Evolutionary conservation across 2,888 invertebrate species (phyloP), one percentile per base, ranked within the genome.

Genomic region (Apocheima hispidaria): DNA sequence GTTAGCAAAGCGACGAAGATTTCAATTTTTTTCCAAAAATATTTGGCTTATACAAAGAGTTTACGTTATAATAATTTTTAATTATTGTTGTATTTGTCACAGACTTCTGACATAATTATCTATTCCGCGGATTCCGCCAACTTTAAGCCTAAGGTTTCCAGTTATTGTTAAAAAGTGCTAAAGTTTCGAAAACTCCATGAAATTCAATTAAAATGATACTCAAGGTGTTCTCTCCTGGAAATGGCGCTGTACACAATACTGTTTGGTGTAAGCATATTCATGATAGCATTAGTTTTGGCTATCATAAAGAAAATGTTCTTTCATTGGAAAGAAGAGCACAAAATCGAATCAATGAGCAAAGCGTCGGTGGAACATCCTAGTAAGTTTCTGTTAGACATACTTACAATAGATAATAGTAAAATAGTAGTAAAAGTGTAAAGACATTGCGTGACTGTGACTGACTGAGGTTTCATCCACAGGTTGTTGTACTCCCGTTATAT

Each of bases 161-260:
- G 26, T 26, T 26, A 26, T 2, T 26, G 4, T 26, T n/a, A n/a
- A n/a, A n/a, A n/a, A 26, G 2, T 33, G 20, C 6, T 14, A 5
- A 23, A 50, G 54, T 49, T 51, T 5, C 10, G 30, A 30, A 16
- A 18, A 46, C 41, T 60, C 60, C 41, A 66, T 69, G 65, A 61
- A 54, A 63, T 58, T 56, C 28, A 51, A 38, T 35, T 30, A 69
- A 60, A 50, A 69, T 70, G 69, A 30, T 49, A 46, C 26, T 28
- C 21, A 51, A 55, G 16, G 2, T 26, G 5, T 9, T 14, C 16
- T 23, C 14, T 21, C 7, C 16, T 14, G 46, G 70, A 72, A 80
- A 90, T 92, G 92, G 92, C 91, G 20, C 69, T 92, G 18, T 92
- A 91, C 69, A 90, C 90, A 26, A 90, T 92, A 75, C 74, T 92